phyloP scores from a whole-genome alignment of 2,888 invertebrate genomes.

The Brachylomia viminalis region DNA sequence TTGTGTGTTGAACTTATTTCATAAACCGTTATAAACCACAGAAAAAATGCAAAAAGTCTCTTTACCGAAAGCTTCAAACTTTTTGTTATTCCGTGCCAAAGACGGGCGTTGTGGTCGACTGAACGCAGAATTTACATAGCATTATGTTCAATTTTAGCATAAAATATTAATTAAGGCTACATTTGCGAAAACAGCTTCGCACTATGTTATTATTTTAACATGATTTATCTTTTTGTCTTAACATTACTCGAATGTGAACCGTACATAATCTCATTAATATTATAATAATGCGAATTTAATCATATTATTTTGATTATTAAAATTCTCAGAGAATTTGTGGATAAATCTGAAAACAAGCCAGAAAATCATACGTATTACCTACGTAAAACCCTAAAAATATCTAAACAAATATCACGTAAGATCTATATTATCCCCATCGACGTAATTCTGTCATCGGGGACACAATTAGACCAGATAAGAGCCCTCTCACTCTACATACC shows the following conservation, averaged over 20 bases:
- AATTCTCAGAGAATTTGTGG: constrained; percentile 34
- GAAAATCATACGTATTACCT: constrained; percentile 63
- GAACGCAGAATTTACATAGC: constrained; percentile 47
- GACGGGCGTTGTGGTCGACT: constrained; percentile 55
- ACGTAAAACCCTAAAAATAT: constrained; percentile 78
- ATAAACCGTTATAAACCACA: constrained; percentile 25
- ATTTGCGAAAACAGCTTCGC: constrained; percentile 34
- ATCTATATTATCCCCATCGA: constrained; percentile 77
- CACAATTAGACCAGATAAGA: constrained; percentile 76
- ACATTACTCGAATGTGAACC: background rate
- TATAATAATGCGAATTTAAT: constrained; percentile 10
- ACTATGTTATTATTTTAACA: constrained; percentile 30
- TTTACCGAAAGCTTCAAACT: constrained; percentile 46
- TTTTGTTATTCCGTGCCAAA: constrained; percentile 59
- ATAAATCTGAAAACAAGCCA: constrained; percentile 62
- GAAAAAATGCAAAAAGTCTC: constrained; percentile 31
- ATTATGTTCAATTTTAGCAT: constrained; percentile 47
- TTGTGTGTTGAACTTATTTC: constrained; percentile 43
- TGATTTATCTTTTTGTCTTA: constrained; percentile 19
- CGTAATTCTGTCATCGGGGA: constrained; percentile 82
- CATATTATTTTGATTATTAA: background rate
- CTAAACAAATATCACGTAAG: constrained; percentile 69
- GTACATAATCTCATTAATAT: background rate
- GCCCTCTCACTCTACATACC: constrained; percentile 69
- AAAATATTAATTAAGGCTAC: constrained; percentile 51